phyloP scores from a whole-genome alignment of 1,140 invertebrate species.

The Drosophila cardini region DNA sequence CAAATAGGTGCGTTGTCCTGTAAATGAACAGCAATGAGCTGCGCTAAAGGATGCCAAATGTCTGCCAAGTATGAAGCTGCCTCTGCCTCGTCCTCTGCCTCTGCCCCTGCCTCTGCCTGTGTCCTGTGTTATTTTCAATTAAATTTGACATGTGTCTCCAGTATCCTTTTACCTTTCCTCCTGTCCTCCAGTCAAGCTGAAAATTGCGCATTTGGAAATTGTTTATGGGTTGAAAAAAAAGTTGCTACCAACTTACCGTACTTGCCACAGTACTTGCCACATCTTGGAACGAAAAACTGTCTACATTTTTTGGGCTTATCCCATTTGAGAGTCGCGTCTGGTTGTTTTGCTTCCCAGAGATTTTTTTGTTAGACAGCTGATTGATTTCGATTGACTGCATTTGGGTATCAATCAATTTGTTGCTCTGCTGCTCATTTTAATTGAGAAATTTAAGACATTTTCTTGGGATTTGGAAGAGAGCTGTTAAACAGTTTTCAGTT shows the following conservation, averaged over 20 bases:
- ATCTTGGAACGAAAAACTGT: slow-evolving; percentile 50
- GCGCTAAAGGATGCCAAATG: slow-evolving; percentile 54
- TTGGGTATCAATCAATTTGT: slow-evolving; percentile 70
- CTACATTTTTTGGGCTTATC: slow-evolving; percentile 13
- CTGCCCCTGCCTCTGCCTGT: no score
- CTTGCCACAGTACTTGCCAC: slow-evolving; percentile 29
- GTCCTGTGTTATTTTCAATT: slow-evolving; percentile 67
- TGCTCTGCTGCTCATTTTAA: slow-evolving; percentile 67
- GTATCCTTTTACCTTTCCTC: slow-evolving; percentile 8
- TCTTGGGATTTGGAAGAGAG: neutral
- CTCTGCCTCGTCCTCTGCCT: no score
- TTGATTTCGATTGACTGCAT: slow-evolving; percentile 35
- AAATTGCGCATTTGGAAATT: slow-evolving; percentile 74
- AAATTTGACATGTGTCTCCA: slow-evolving; percentile 73
- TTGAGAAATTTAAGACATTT: slow-evolving; percentile 55
- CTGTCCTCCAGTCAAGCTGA: slow-evolving; percentile 66
- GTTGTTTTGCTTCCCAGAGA: neutral
- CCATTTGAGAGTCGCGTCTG: slow-evolving; percentile 3
- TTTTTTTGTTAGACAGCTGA: slow-evolving; percentile 43
- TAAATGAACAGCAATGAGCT: slow-evolving; percentile 71
- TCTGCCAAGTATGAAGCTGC: slow-evolving; percentile 50
- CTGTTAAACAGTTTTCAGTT: neutral
- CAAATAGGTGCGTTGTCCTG: slow-evolving; percentile 76
- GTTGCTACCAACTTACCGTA: slow-evolving; percentile 68
- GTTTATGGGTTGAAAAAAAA: slow-evolving; percentile 47